Base-by-base conservation (phyloP, 1,140 invertebrate species). In the Drosophila nasuta region DNA sequence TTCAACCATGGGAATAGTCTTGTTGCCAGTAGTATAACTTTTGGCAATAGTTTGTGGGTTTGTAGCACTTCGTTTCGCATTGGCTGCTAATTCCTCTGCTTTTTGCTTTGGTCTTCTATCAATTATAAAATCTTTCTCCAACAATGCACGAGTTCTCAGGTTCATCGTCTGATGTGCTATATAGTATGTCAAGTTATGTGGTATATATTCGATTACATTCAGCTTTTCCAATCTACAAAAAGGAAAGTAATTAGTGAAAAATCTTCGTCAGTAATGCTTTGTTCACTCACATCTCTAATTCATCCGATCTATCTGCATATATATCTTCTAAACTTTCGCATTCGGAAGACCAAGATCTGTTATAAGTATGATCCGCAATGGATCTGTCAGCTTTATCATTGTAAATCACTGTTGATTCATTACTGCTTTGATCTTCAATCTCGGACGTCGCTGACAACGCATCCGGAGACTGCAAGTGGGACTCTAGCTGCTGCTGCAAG, bases 221-320 rank as follows among this genome's bases (percentile, higher is more conserved):
- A 6, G n/a, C 13, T 35, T 76, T 13, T 35, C 0, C 20, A 64
- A 45, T 1, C 79, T 80, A 25, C 11, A 49, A 38, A 15, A 58
- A 0, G 20, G 3, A 13, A 30, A 46, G 10, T 0, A 15, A 35
- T 41, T n/a, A 8, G 45, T 15, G 1, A 28, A 1, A 6, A 15
- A 38, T n/a, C 4, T 7, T 35, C 20, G 20, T 4, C 3, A 7
- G 1, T 6, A 7, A 57, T 20, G 5, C 5, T 20, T 8, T 13
- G 10, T 2, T n/a, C 25, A 45, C 38, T 69, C 17, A 81, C 80
- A 38, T n/a, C 0, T 13, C 6, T 5, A 79, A 13, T 38, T 82
- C 43, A 0, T n/a, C 11, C 35, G 15, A 57, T 8, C 58, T 52
- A n/a, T 3, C 7, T 4, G 45, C 48, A 71, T 78, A 33, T 7